Base-by-base conservation (phyloP, 2,113 vertebrate species). In the Malurus elegans region DNA sequence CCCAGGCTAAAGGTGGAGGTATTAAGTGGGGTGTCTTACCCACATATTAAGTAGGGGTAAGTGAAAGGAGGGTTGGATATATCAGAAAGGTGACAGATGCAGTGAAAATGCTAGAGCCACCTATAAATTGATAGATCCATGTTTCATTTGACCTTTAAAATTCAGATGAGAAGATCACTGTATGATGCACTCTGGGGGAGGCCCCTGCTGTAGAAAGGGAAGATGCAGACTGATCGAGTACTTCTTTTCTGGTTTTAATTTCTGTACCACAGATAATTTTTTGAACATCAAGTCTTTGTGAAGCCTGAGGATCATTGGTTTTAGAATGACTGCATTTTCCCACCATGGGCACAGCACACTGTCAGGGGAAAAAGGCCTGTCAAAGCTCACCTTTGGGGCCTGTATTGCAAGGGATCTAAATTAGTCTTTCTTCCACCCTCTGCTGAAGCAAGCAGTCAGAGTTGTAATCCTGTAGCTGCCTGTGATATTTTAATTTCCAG, bases 11-110 rank as follows among this genome's bases (percentile, higher is more conserved):
- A 69, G 28, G 47, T 50, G 18, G 29, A 70, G 26, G 8, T 47
- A 54, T 57, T 51, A 57, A 82, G 53, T 53, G 9, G 25, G 31
- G 1, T 66, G 12, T 69, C 50, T 65, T 61, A 24, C 19, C 5
- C 32, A 48, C 31, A 17, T 40, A 29, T 48, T 74, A 71, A 38
- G 13, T 47, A 62, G 17, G 12, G 5, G 42, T 48, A 74, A 75
- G 19, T 19, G n/a, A 60, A 11, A 3, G 12, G 12, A 64, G 2
- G 11, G 42, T 36, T 7, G 2, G 14, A 18, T 2, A 1, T 42
- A 23, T 15, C 18, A 74, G 4, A 9, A 78, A 61, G 9, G 50
- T 62, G 29, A 76, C 24, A 84, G 87, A 94, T 24, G 36, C 18
- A 74, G 36, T 64, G 60, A 67, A 83, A 70, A 56, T 64, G 28